Evolutionary conservation across 2,113 vertebrate species (phyloP).

Genomic region (Hydropotes inermis): DNA sequence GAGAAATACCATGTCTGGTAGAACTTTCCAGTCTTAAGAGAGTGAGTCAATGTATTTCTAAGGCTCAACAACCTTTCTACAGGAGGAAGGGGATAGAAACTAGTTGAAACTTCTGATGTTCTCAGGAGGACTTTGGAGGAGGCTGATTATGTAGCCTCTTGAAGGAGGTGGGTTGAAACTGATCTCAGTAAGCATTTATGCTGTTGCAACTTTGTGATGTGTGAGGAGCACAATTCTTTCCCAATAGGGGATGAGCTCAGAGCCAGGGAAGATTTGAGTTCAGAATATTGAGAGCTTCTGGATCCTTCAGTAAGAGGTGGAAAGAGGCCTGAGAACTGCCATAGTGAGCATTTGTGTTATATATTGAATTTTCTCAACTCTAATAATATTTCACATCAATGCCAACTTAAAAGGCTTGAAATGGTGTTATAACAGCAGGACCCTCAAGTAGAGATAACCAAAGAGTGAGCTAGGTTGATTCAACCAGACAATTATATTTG

Average conservation of each 20-base stretch:
- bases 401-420: neutral
- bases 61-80: neutral
- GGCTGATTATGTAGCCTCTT: neutral
- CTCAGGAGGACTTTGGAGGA: neutral
- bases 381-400: neutral
- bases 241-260: neutral
- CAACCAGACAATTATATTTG: neutral
- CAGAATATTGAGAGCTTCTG: neutral
- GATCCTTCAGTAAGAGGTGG: neutral
- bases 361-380: neutral
- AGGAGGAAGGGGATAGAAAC: neutral
- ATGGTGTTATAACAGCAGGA: neutral
- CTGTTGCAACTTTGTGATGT: neutral
- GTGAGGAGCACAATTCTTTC: neutral
- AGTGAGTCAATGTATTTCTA: neutral
- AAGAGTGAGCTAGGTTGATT: neutral
- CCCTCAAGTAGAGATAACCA: neutral
- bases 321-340: neutral
- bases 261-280: neutral
- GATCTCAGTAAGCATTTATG: neutral
- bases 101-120: neutral
- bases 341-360: neutral
- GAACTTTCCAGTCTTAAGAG: neutral
- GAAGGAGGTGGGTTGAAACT: neutral
- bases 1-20: neutral